Percentiles rank a stretch among this genome's conserved stretches.
phyloP scores from a whole-genome alignment of 2,888 invertebrate species.

The Cremastinae sp. region DNA sequence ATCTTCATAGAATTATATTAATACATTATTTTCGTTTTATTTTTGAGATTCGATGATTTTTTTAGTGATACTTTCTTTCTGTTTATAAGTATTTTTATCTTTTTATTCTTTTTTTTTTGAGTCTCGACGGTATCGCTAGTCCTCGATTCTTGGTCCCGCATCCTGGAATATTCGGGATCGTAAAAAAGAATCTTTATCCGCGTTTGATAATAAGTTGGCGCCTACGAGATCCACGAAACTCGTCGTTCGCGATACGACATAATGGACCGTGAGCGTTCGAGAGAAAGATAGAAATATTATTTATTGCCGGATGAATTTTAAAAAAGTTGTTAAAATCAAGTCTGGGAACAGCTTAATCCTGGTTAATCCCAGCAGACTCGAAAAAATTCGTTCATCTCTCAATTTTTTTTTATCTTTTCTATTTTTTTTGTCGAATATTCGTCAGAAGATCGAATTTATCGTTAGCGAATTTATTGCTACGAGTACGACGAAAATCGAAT shows the following conservation, averaged over 20 bases:
- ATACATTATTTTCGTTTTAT: too few relatives aligned
- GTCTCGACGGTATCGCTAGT: too few relatives aligned
- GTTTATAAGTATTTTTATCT: too few relatives aligned
- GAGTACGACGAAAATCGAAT: too few relatives aligned
- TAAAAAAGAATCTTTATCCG: slow-evolving; percentile 71
- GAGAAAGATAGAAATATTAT: slow-evolving; percentile 55
- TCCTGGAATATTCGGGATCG: slow-evolving; percentile 57
- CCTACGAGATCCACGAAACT: slow-evolving; percentile 62
- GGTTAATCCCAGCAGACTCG: slow-evolving; percentile 22
- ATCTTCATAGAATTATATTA: too few relatives aligned
- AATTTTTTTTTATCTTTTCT: too few relatives aligned
- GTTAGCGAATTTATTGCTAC: background rate
- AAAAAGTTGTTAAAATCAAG: slow-evolving; percentile 22
- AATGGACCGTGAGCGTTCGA: slow-evolving; percentile 45
- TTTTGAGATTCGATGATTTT: too few relatives aligned
- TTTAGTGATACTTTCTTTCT: too few relatives aligned
- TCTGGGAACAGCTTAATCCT: slow-evolving; percentile 14
- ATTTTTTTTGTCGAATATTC: background rate
- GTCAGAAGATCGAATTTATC: background rate
- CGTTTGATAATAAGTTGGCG: slow-evolving; percentile 69
- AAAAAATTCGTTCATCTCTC: slow-evolving; percentile 15
- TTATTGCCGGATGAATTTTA: slow-evolving; percentile 51
- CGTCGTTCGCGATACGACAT: slow-evolving; percentile 53
- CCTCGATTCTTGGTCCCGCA: too few relatives aligned
- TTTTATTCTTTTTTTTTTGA: too few relatives aligned